phyloP scores from a whole-genome alignment of 1,140 invertebrate species.

The Zaprionus lachaisei region DNA sequence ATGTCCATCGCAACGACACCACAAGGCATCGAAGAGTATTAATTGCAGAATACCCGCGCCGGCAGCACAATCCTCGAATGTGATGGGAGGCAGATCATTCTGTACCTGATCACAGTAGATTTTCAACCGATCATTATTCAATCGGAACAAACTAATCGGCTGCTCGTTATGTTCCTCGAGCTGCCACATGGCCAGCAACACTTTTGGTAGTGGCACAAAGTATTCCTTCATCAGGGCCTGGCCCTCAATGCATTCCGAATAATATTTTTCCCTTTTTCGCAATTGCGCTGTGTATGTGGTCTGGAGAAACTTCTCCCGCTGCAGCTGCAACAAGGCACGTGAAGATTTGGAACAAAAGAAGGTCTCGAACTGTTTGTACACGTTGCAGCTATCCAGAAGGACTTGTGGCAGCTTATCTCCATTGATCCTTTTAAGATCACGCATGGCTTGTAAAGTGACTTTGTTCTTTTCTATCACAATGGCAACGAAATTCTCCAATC shows the following conservation, averaged over 20 bases:
- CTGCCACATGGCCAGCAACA: slow-evolving; percentile 34
- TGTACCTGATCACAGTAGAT: slow-evolving; percentile 21
- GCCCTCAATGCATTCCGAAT: slow-evolving; percentile 9
- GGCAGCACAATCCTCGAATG: slow-evolving; percentile 30
- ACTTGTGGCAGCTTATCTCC: slow-evolving; percentile 7
- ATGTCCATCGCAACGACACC: slow-evolving; percentile 21
- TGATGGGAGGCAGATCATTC: slow-evolving; percentile 35
- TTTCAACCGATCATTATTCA: slow-evolving; percentile 33
- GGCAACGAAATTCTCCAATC: slow-evolving; percentile 38
- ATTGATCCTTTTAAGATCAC: slow-evolving; percentile 7
- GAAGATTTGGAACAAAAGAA: slow-evolving; percentile 26
- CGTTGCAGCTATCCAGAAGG: slow-evolving; percentile 17
- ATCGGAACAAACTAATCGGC: slow-evolving; percentile 11
- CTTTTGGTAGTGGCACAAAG: slow-evolving; percentile 4
- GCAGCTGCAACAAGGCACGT: background rate
- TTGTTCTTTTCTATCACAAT: slow-evolving; percentile 14
- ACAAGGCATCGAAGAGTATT: slow-evolving; percentile 34
- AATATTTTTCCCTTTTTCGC: background rate
- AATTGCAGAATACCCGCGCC: slow-evolving; percentile 34
- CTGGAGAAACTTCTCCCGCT: background rate
- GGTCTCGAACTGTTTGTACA: slow-evolving; percentile 13
- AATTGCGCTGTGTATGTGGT: slow-evolving; percentile 10
- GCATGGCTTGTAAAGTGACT: slow-evolving; percentile 8
- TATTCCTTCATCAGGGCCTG: background rate
- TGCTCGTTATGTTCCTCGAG: slow-evolving; percentile 22